Evolutionary conservation across 2,888 invertebrate species (phyloP).

Genomic region (Agrotis clavis): DNA sequence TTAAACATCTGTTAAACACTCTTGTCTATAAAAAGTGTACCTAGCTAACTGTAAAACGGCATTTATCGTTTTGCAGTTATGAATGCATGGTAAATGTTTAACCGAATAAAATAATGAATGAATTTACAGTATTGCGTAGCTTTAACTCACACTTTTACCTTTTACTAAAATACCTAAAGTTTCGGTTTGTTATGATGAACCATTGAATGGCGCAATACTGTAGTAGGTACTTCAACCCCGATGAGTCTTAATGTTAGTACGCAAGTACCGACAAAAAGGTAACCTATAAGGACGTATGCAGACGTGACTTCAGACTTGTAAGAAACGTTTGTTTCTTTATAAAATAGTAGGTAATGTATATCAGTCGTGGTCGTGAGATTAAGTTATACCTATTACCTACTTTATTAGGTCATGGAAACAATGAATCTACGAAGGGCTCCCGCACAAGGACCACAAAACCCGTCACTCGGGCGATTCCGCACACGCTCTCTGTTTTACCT

Average conservation of each 20-base stretch:
- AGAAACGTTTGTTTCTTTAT: neutral
- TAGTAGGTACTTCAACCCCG: constrained; percentile 17
- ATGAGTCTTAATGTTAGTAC: constrained; percentile 2
- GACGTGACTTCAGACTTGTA: constrained; percentile 6
- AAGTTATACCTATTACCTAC: neutral
- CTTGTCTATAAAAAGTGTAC: too few species aligned
- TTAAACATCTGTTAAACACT: too few species aligned
- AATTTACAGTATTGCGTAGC: neutral
- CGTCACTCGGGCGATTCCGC: too few species aligned
- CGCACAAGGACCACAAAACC: too few species aligned
- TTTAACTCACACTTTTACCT: neutral
- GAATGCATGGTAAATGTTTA: too few species aligned
- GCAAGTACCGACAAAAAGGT: too few species aligned
- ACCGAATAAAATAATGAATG: too few species aligned
- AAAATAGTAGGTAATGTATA: neutral
- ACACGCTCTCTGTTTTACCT: too few species aligned
- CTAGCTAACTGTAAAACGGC: too few species aligned
- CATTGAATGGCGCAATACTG: neutral
- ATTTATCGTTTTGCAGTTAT: too few species aligned
- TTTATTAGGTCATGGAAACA: neutral
- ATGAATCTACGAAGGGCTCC: neutral
- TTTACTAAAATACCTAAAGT: neutral
- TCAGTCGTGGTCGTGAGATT: neutral
- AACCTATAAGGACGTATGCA: neutral
- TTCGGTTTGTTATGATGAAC: constrained; percentile 1